Base-by-base conservation (phyloP, 2,113 vertebrate genomes). In the Malaclemys terrapin region DNA sequence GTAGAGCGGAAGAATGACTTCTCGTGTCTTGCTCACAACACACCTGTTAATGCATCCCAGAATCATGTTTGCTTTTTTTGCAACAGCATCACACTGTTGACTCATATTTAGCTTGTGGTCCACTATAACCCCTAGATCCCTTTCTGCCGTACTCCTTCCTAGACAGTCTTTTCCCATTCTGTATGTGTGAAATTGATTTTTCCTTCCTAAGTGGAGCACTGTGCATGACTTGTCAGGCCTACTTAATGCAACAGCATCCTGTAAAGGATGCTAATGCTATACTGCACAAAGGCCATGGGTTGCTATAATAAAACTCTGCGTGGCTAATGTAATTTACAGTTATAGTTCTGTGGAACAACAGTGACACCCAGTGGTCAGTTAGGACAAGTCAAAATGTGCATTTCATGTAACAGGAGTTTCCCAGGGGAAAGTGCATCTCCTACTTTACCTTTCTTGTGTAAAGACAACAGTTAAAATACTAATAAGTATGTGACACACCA, bases 291-390 rank as follows among this genome's bases (percentile, higher is more conserved):
- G 35, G 57, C 35, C 10, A 1, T 7, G 0, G 1, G 2, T 2
- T 75, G 16, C 20, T 57, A 6, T 31, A 1, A 2, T 1, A 24
- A 2, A 10, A 0, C 27, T 14, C 83, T 10, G 50, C 9, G 25
- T n/a, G 24, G 5, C 2, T 2, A 5, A 62, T 29, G 14, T 62
- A 62, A 62, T 80, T 56, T 35, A 72, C 53, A 47, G 12, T 5
- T 53, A 5, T 0, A 25, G 25, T 96, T 96, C 49, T 52, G 35
- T 88, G 92, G 98, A 92, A 35, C 97, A 96, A 98, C 80, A 98
- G 87, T 95, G 98, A 97, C 98, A 98, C 93, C 98, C 94, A 97
- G 97, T 47, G 98, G 98, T 35, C 10, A 47, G 42, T 24, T 29
- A 4, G 76, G 1, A 47, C 29, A 42, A 1, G 29, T 14, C 0